A percentile compares a stretch with the other conserved stretches of the same genome.
These are phyloP conservation scores for Percopsis transmontana DNA, from an alignment of 2,113 vertebrate species.

Conservation along the genomic window DNA sequence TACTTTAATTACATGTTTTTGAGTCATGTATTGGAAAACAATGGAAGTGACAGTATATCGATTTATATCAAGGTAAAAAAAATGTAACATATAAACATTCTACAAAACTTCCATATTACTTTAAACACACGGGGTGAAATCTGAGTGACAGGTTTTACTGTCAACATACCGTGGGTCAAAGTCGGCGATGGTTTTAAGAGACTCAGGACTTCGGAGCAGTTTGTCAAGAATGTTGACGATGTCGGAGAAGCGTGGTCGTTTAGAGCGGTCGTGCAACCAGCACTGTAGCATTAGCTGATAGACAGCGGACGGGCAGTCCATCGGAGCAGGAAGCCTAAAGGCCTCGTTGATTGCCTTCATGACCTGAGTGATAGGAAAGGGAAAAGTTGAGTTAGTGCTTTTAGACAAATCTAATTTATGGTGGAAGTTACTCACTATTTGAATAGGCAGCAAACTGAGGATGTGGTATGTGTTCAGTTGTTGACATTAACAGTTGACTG, in stretches of 20 bases:
- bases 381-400: conserved; percentile 15
- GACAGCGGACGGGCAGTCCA: conserved; percentile 92
- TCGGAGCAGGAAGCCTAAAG: conserved; percentile 91
- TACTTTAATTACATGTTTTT: no score
- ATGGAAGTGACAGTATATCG: no score
- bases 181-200: conserved; percentile 88
- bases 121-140: conserved; percentile 1
- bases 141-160: conserved; percentile 8
- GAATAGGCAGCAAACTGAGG: conserved; percentile 15
- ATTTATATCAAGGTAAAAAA: no score
- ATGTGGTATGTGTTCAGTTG: conserved; percentile 21
- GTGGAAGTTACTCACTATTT: conserved; percentile 5
- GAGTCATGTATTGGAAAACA: no score
- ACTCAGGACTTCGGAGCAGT: conserved; percentile 86
- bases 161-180: conserved; percentile 88
- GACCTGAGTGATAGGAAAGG: conserved; percentile 77
- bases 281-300: conserved; percentile 98
- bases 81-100: no score
- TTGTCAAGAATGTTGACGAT: conserved; percentile 95
- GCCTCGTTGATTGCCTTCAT: conserved; percentile 98
- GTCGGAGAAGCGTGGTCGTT: conserved; percentile 89
- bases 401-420: conserved; percentile 9
- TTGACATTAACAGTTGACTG: conserved; percentile 45
- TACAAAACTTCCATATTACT: not conserved
- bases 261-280: conserved; percentile 90